A percentile compares a stretch with the other conserved stretches of the same genome.
Conservation (phyloP, 2,888 invertebrate genomes). For the Mechanitis messenoides region DNA sequence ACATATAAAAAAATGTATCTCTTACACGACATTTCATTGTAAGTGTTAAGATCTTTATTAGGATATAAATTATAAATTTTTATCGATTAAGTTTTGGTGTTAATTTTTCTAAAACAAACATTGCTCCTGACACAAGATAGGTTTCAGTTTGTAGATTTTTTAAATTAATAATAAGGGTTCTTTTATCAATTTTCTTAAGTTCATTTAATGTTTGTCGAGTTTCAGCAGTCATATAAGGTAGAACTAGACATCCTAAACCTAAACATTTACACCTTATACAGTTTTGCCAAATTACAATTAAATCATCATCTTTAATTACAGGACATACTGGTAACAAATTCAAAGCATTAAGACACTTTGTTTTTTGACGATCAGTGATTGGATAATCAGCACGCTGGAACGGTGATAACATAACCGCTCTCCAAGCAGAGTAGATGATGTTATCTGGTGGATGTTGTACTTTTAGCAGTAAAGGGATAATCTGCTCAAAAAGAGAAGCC, state of each 20-base stretch:
- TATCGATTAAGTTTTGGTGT: conserved; percentile 47
- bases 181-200: conserved; percentile 63
- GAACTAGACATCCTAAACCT: conserved; percentile 63
- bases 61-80: conserved; percentile 12
- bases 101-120: conserved; percentile 65
- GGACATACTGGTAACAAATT: conserved; percentile 68
- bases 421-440: conserved; percentile 60
- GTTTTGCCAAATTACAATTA: conserved; percentile 68
- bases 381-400: conserved; percentile 70
- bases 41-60: too few species aligned
- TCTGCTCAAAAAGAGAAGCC: conserved; percentile 55
- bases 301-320: conserved; percentile 62
- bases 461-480: conserved; percentile 61
- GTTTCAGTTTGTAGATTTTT: conserved; percentile 68
- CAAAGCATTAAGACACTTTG: conserved; percentile 60
- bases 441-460: conserved; percentile 51
- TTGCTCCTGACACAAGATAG: conserved; percentile 66
- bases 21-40: too few species aligned
- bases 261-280: conserved; percentile 64
- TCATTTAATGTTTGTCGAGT: conserved; percentile 56
- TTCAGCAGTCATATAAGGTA: conserved; percentile 64
- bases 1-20: too few species aligned
- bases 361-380: conserved; percentile 64
- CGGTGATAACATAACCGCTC: conserved; percentile 60
- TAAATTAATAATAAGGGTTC: conserved; percentile 62